phyloP scores from a whole-genome alignment of 2,888 invertebrate species.

The Imbricaverruca yamaguchii region DNA sequence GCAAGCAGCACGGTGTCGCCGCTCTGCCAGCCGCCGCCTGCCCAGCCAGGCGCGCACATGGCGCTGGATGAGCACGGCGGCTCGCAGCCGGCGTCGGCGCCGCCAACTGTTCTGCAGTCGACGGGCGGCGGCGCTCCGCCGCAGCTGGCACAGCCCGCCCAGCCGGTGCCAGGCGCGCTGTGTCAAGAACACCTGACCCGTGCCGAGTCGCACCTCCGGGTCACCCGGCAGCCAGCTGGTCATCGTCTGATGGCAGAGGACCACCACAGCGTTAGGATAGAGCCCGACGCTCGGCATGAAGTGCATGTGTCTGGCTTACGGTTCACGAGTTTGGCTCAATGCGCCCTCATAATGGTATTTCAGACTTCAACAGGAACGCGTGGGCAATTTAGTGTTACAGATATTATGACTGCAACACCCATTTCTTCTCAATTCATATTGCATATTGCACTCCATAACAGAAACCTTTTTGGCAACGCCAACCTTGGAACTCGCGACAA shows the following conservation, averaged over 20 bases:
- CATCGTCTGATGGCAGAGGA: not conserved
- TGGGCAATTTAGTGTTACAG: too few species aligned
- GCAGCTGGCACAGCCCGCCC: not conserved
- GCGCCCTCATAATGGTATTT: too few species aligned
- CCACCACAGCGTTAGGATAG: too few species aligned
- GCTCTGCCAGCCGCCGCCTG: not conserved
- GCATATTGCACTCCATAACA: too few species aligned
- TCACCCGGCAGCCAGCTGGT: not conserved
- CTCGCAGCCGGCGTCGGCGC: not conserved
- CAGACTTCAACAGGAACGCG: too few species aligned
- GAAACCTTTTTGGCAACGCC: too few species aligned
- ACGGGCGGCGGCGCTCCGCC: not conserved
- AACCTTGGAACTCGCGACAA: too few species aligned
- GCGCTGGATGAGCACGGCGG: not conserved
- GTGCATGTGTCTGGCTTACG: too few species aligned
- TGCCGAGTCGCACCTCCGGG: not conserved
- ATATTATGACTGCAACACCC: too few species aligned
- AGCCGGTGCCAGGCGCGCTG: conserved; percentile 10
- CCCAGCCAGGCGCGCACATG: not conserved
- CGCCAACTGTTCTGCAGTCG: conserved; percentile 1
- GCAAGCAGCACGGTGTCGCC: not conserved
- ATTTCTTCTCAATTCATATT: too few species aligned
- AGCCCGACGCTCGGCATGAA: too few species aligned
- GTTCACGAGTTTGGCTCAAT: too few species aligned
- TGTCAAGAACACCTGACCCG: conserved; percentile 2